A percentile compares a stretch with the other conserved stretches of the same genome.
phyloP scores from a whole-genome alignment of 2,113 vertebrate species.

The Oryzias woworae region DNA sequence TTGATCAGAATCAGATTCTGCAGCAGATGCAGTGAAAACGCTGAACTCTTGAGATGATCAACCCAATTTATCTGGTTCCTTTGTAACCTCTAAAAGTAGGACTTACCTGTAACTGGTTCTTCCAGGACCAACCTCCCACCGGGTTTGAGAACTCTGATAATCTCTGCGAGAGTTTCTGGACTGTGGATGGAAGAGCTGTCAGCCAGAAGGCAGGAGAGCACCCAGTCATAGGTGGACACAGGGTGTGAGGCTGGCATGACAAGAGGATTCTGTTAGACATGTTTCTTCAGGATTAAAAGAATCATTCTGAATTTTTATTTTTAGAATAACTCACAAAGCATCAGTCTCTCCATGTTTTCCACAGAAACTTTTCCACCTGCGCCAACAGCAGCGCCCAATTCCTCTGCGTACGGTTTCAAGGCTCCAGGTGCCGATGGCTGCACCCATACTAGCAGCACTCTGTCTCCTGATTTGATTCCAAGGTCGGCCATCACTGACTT shows the following conservation, averaged over 20 bases:
- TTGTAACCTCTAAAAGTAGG: background rate
- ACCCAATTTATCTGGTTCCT: background rate
- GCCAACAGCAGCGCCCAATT: conserved; percentile 75
- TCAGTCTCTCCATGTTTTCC: conserved; percentile 85
- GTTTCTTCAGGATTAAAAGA: background rate
- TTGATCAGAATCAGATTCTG: too few relatives aligned
- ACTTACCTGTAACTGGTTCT: conserved; percentile 79
- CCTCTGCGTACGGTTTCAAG: conserved; percentile 78
- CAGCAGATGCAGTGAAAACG: too few relatives aligned
- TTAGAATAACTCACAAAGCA: conserved; percentile 78
- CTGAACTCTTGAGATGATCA: too few relatives aligned
- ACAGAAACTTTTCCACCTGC: conserved; percentile 73
- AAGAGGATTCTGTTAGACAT: too few relatives aligned
- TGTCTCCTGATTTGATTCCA: conserved; percentile 78
- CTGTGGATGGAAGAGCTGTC: conserved; percentile 80
- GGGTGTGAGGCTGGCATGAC: conserved; percentile 79
- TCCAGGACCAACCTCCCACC: conserved; percentile 86
- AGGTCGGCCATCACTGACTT: conserved; percentile 80
- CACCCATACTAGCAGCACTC: conserved; percentile 85
- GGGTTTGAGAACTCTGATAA: conserved; percentile 87
- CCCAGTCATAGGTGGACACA: conserved; percentile 83
- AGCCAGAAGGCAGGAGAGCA: conserved; percentile 83
- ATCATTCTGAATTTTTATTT: background rate
- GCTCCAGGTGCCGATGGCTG: conserved; percentile 64
- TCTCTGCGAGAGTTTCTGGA: conserved; percentile 82